A percentile compares a stretch with the other conserved stretches of the same genome.
Conservation (phyloP, 1,140 invertebrate genomes). For the Copidosoma floridanum region DNA sequence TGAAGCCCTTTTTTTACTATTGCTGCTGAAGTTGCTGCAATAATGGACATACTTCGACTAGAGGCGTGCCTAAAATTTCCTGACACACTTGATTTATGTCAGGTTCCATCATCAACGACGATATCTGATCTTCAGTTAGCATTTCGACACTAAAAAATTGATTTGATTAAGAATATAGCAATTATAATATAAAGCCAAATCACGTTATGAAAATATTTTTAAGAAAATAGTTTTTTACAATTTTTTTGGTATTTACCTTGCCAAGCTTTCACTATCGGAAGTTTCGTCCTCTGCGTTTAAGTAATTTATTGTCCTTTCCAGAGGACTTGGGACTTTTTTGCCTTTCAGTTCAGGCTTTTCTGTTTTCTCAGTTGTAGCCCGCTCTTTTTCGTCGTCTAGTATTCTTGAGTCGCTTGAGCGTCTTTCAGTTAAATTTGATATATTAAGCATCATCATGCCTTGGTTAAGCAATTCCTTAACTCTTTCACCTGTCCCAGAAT, state of each 20-base stretch:
- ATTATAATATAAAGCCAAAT: neutral
- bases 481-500: conserved; percentile 50
- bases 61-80: conserved; percentile 62
- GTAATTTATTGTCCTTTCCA: conserved; percentile 63
- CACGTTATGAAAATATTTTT: neutral
- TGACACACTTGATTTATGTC: conserved; percentile 70
- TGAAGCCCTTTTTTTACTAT: conserved; percentile 36
- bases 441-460: conserved; percentile 66
- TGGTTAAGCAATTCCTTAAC: conserved; percentile 56
- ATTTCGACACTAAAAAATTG: conserved; percentile 70
- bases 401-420: conserved; percentile 58
- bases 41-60: conserved; percentile 57
- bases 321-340: conserved; percentile 62
- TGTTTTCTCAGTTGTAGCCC: conserved; percentile 41
- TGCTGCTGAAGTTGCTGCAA: conserved; percentile 51
- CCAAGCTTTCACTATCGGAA: conserved; percentile 79
- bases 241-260: conserved; percentile 66
- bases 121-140: conserved; percentile 80
- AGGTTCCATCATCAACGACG: conserved; percentile 74
- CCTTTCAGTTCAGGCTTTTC: conserved; percentile 49
- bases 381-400: conserved; percentile 50
- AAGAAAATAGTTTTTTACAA: too few species aligned
- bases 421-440: conserved; percentile 61
- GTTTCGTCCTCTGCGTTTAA: conserved; percentile 65
- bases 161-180: conserved; percentile 5